These are phyloP conservation scores for Syngnathus scovelli DNA, from an alignment of 2,113 vertebrate species.

Conservation along the genomic window DNA sequence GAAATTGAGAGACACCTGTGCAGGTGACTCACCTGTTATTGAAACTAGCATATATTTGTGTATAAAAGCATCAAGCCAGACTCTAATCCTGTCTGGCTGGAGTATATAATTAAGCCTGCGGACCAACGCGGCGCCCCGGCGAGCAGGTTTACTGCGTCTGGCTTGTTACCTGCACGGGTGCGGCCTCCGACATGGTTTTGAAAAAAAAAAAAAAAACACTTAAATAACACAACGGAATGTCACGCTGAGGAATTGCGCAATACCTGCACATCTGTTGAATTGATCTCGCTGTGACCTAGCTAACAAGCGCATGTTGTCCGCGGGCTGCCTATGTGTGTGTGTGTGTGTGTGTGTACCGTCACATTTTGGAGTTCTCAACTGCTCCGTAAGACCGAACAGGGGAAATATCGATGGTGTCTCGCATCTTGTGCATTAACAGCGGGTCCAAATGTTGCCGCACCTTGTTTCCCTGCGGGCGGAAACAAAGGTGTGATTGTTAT, in stretches of 20 bases:
- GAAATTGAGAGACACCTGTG: background rate
- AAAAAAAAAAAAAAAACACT: background rate
- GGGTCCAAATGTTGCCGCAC: no score
- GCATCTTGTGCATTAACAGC: no score
- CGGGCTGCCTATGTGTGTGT: background rate
- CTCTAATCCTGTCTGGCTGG: conserved; percentile 44
- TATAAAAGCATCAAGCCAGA: conserved; percentile 28
- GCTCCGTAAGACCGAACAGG: no score
- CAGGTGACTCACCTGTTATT: conserved; percentile 69
- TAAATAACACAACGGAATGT: conserved; percentile 43
- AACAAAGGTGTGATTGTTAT: no score
- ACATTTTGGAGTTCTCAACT: no score
- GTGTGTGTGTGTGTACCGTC: no score
- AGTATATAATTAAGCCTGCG: conserved; percentile 48
- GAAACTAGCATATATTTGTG: conserved; percentile 29
- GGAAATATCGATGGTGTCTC: no score
- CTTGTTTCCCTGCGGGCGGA: no score
- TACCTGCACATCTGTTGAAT: conserved; percentile 70
- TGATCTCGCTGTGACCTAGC: conserved; percentile 44
- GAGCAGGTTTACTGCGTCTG: conserved; percentile 54
- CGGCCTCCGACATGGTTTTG: conserved; percentile 10
- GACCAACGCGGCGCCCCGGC: conserved; percentile 21
- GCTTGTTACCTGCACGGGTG: conserved; percentile 59
- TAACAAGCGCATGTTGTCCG: conserved; percentile 55
- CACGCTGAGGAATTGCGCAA: conserved; percentile 69